phyloP scores from a whole-genome alignment of 2,888 invertebrate genomes.

The Lissonota sp. region DNA sequence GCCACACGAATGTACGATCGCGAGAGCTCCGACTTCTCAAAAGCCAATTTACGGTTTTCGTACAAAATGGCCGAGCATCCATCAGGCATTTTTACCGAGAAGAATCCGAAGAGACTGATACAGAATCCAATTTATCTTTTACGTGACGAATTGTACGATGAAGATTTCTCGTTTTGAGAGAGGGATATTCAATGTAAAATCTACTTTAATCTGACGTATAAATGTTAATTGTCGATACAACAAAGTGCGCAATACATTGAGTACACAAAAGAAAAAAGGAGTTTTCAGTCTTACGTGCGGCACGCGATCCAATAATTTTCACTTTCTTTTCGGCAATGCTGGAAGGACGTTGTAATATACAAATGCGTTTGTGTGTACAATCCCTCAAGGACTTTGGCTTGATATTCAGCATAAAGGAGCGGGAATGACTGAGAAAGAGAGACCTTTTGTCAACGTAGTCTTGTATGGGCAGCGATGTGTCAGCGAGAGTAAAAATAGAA shows the following conservation, averaged over 20 bases:
- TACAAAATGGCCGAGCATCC: slow-evolving; percentile 45
- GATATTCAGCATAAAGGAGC: slow-evolving; percentile 19
- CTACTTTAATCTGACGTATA: neutral
- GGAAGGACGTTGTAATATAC: slow-evolving; percentile 49
- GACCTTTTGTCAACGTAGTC: slow-evolving; percentile 24
- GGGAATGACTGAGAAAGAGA: neutral
- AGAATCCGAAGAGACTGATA: slow-evolving; percentile 19
- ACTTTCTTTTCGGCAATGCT: slow-evolving; percentile 41
- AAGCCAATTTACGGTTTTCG: slow-evolving; percentile 59
- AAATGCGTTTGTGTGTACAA: neutral
- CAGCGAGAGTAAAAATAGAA: slow-evolving; percentile 54
- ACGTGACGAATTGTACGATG: slow-evolving; percentile 11
- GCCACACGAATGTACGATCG: neutral
- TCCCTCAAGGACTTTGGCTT: slow-evolving; percentile 50
- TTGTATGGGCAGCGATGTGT: slow-evolving; percentile 41
- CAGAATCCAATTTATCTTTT: slow-evolving; percentile 38
- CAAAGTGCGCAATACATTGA: slow-evolving; percentile 7
- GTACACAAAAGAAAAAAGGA: slow-evolving; percentile 6
- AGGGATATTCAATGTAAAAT: neutral
- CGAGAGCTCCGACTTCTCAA: slow-evolving; percentile 48
- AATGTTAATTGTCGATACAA: slow-evolving; percentile 52
- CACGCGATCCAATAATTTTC: slow-evolving; percentile 60
- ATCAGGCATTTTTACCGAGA: slow-evolving; percentile 43
- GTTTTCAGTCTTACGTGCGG: slow-evolving; percentile 39
- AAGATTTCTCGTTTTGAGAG: neutral